Percentiles rank a stretch among this genome's conserved stretches.
Conservation (phyloP, 1,140 invertebrate genomes). For the Pseudomyrmex sp. region DNA sequence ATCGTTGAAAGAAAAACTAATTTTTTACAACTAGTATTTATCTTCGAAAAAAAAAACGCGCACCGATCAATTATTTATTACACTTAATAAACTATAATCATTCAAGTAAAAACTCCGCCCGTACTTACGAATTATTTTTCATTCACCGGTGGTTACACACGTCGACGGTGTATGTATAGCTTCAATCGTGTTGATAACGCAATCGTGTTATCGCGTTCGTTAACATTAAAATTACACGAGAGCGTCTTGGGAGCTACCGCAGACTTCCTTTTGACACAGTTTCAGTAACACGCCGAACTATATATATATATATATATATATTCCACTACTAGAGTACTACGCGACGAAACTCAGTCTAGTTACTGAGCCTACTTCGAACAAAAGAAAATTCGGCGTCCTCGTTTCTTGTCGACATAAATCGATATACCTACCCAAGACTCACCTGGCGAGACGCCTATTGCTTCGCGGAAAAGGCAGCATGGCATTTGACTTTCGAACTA, state of each 20-base stretch:
- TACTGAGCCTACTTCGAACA: background rate
- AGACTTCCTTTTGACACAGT: constrained; percentile 27
- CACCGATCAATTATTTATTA: no score
- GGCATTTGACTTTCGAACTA: constrained; percentile 54
- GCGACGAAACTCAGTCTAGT: background rate
- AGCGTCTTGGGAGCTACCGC: background rate
- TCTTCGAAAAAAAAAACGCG: no score
- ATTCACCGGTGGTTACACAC: background rate
- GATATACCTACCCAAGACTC: background rate
- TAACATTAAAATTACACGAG: constrained; percentile 8
- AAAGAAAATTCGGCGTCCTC: constrained; percentile 35
- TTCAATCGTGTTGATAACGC: background rate
- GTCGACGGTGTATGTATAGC: no score
- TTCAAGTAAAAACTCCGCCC: background rate
- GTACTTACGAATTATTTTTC: background rate
- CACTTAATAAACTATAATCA: no score
- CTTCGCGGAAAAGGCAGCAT: constrained; percentile 22
- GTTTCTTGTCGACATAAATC: background rate
- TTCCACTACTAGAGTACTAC: no score
- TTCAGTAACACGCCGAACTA: background rate
- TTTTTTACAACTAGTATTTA: no score
- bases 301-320: no score
- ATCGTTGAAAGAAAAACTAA: no score
- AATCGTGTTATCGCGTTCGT: constrained; percentile 30
- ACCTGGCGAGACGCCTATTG: constrained; percentile 16